A percentile compares a stretch with the other conserved stretches of the same genome.
phyloP scores from a whole-genome alignment of 2,888 invertebrate genomes.

The Molanna angustata region DNA sequence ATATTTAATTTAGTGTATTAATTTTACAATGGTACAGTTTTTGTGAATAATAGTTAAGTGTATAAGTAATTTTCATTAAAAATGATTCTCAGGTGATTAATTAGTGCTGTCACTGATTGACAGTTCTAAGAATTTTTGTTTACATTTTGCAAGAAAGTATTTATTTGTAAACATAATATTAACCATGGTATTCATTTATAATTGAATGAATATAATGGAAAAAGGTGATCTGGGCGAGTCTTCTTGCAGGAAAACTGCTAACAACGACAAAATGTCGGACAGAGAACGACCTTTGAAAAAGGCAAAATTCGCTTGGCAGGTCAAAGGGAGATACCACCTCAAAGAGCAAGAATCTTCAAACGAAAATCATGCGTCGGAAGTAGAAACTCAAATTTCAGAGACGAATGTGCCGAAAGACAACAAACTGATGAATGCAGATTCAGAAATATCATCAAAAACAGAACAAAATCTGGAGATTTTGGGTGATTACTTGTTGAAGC shows the following conservation, averaged over 20 bases:
- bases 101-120: slow-evolving; percentile 33
- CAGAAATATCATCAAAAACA: slow-evolving; percentile 33
- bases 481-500: slow-evolving; percentile 45
- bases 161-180: neutral
- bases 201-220: slow-evolving; percentile 28
- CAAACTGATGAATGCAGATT: slow-evolving; percentile 14
- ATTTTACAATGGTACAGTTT: too few relatives aligned
- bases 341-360: slow-evolving; percentile 45
- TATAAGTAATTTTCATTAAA: too few relatives aligned
- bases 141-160: slow-evolving; percentile 16
- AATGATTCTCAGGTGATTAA: slow-evolving; percentile 20
- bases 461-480: slow-evolving; percentile 46
- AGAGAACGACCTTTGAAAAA: slow-evolving; percentile 62
- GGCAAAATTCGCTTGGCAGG: slow-evolving; percentile 65
- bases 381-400: slow-evolving; percentile 34
- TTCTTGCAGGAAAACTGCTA: slow-evolving; percentile 52
- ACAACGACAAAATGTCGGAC: slow-evolving; percentile 51
- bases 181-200: neutral
- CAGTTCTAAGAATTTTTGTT: slow-evolving; percentile 30
- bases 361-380: slow-evolving; percentile 36
- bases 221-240: slow-evolving; percentile 43
- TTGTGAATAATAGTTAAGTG: too few relatives aligned
- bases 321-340: slow-evolving; percentile 62
- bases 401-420: slow-evolving; percentile 9
- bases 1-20: too few relatives aligned